Percentiles rank a stretch among this genome's conserved stretches.
phyloP scores from a whole-genome alignment of 2,888 invertebrate genomes.

The Nebria brevicollis region DNA sequence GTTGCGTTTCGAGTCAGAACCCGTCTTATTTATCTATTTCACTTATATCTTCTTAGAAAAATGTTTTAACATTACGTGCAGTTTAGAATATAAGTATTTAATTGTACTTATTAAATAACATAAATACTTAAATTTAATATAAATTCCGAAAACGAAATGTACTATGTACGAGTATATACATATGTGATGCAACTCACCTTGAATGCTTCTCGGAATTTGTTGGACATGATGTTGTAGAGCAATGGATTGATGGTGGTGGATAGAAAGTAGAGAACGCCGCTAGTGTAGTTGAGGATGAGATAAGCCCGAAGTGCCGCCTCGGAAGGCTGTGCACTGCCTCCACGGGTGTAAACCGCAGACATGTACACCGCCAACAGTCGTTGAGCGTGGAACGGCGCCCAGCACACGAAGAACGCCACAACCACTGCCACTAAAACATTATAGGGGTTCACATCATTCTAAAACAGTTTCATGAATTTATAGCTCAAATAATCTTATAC shows the following conservation, averaged over 20 bases:
- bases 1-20: too few species aligned
- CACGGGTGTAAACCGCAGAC: constrained; percentile 60
- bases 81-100: too few species aligned
- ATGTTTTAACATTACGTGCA: too few species aligned
- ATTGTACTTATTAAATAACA: too few species aligned
- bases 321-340: constrained; percentile 59
- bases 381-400: constrained; percentile 95
- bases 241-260: constrained; percentile 94
- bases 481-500: too few species aligned
- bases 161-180: background rate
- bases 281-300: constrained; percentile 79
- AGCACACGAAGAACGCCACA: constrained; percentile 88
- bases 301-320: constrained; percentile 68
- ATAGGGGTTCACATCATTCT: background rate
- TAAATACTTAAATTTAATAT: too few species aligned
- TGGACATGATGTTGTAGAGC: constrained; percentile 93
- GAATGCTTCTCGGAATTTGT: constrained; percentile 92
- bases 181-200: constrained; percentile 60
- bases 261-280: constrained; percentile 90
- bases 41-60: too few species aligned
- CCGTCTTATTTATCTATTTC: too few species aligned
- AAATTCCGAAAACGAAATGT: too few species aligned
- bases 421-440: constrained; percentile 82
- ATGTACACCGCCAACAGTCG: constrained; percentile 83
- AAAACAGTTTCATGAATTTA: too few species aligned